Evolutionary conservation across 2,113 vertebrate genomes (phyloP).

Genomic region (Benitochromis conjunctus): DNA sequence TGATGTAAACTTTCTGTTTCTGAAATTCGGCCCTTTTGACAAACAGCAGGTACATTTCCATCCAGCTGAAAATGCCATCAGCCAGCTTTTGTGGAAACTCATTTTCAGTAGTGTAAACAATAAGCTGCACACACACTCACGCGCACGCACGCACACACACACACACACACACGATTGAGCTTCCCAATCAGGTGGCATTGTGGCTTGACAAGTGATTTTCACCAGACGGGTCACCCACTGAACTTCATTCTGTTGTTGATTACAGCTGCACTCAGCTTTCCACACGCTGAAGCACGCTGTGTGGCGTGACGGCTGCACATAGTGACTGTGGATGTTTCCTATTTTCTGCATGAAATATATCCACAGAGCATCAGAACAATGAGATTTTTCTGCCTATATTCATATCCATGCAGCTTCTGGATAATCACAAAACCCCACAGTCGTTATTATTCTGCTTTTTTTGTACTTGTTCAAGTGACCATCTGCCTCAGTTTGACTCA

Average conservation of each 20-base stretch:
- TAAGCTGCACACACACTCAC: background rate
- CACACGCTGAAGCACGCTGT: background rate
- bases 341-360: background rate
- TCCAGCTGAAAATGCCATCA: slow-evolving; percentile 4
- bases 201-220: slow-evolving; percentile 1
- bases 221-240: background rate
- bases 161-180: background rate
- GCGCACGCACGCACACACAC: background rate
- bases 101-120: slow-evolving; percentile 47
- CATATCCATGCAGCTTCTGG: background rate
- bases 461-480: background rate
- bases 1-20: slow-evolving; percentile 38
- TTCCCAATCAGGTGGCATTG: background rate
- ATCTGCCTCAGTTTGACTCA: background rate
- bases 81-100: background rate
- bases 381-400: background rate
- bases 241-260: slow-evolving; percentile 5
- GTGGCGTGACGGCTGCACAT: background rate
- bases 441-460: background rate
- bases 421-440: background rate
- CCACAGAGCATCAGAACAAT: background rate
- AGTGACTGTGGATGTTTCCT: background rate
- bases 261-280: background rate
- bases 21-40: slow-evolving; percentile 24
- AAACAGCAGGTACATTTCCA: background rate